Percentiles rank a stretch among this genome's conserved stretches.
phyloP scores from a whole-genome alignment of 2,888 invertebrate species.

The Himalopsyche kuldschensis region DNA sequence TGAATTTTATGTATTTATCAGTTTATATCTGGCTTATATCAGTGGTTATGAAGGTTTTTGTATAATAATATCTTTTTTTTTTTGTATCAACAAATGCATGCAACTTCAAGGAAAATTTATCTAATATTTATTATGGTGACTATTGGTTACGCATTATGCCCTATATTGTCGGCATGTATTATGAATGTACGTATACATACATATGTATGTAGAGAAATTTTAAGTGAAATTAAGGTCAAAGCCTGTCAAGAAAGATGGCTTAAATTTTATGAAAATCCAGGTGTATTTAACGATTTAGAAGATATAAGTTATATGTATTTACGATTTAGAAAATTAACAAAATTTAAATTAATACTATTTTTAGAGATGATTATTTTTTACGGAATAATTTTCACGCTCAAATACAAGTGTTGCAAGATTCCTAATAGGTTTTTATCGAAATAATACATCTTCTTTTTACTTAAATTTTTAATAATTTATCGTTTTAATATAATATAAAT shows the following conservation, averaged over 20 bases:
- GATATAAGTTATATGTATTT: too few relatives aligned
- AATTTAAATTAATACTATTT: too few relatives aligned
- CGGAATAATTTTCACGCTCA: too few relatives aligned
- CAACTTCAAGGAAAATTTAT: background rate
- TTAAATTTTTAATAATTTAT: too few relatives aligned
- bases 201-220: slow-evolving; percentile 7
- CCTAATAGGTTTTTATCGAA: too few relatives aligned
- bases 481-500: too few relatives aligned
- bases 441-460: too few relatives aligned
- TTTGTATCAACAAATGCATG: background rate
- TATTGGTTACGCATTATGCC: background rate
- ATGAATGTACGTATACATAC: background rate
- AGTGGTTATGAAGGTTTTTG: background rate
- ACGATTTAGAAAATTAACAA: too few relatives aligned
- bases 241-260: slow-evolving; percentile 6
- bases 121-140: background rate
- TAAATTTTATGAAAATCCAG: background rate
- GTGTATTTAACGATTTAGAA: background rate
- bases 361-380: too few relatives aligned
- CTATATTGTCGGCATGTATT: background rate
- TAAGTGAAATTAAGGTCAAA: slow-evolving; percentile 16
- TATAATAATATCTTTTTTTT: background rate
- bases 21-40: too few relatives aligned
- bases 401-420: too few relatives aligned
- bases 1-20: too few relatives aligned